Evolutionary conservation across 2,113 vertebrate genomes (phyloP).

Genomic region (Cacatua alba): DNA sequence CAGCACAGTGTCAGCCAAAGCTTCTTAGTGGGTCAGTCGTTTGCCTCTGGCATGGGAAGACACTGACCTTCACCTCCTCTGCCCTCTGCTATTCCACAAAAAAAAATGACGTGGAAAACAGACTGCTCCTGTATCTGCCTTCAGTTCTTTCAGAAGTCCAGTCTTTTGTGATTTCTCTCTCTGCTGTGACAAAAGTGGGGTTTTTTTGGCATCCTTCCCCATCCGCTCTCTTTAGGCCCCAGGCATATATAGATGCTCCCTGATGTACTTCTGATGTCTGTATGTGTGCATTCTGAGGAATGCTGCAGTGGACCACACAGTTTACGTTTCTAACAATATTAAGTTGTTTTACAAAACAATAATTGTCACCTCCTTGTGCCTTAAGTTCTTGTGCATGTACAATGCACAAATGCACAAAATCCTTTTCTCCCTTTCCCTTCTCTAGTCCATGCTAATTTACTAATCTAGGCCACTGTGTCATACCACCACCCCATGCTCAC

Average conservation of each 20-base stretch:
- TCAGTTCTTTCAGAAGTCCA: background rate
- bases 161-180: background rate
- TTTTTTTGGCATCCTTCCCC: fast-evolving
- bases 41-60: background rate
- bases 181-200: background rate
- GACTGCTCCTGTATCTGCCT: background rate
- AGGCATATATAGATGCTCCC: background rate
- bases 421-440: background rate
- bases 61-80: background rate
- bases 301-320: background rate
- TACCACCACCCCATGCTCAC: background rate
- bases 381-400: background rate
- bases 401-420: background rate
- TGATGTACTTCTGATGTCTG: background rate
- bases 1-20: background rate
- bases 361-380: background rate
- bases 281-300: background rate
- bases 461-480: background rate
- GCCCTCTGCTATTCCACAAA: background rate
- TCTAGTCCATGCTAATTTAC: background rate
- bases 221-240: background rate
- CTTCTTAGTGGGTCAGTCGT: background rate
- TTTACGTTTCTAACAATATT: background rate
- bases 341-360: background rate
- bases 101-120: background rate